Conservation (phyloP, 2,113 vertebrate species). For the Sciurus niger region DNA sequence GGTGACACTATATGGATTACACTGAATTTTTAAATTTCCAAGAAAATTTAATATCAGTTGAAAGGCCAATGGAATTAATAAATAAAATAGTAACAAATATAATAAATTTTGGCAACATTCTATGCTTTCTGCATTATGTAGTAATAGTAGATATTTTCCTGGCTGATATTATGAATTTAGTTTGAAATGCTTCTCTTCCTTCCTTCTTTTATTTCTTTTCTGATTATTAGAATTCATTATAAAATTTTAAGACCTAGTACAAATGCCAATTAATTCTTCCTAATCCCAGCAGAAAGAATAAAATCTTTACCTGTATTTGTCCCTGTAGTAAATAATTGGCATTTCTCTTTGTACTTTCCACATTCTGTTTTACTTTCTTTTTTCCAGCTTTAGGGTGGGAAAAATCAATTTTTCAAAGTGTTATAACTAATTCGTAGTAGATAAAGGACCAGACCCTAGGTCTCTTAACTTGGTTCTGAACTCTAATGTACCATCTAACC, state of each 20-base stretch:
- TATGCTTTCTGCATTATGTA: neutral
- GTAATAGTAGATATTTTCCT: neutral
- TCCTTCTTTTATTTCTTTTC: neutral
- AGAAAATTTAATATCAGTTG: neutral
- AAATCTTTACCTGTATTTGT: neutral
- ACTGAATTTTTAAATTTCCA: neutral
- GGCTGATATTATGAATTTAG: neutral
- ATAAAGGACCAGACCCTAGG: neutral
- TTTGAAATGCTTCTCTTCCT: neutral
- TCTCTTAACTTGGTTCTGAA: neutral
- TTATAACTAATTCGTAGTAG: neutral
- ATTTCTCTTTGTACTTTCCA: neutral
- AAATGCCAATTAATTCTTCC: neutral
- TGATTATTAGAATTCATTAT: conserved; percentile 12
- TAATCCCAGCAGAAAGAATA: neutral
- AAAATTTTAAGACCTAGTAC: neutral
- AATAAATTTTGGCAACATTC: neutral
- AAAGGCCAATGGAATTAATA: neutral
- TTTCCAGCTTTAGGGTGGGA: neutral
- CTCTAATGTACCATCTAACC: neutral
- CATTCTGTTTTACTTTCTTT: neutral
- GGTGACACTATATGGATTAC: neutral
- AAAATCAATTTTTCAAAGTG: neutral
- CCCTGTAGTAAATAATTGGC: neutral
- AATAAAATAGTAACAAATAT: neutral